A percentile compares a stretch with the other conserved stretches of the same genome.
phyloP scores from a whole-genome alignment of 2,113 vertebrate genomes.

The Piaya cayana region DNA sequence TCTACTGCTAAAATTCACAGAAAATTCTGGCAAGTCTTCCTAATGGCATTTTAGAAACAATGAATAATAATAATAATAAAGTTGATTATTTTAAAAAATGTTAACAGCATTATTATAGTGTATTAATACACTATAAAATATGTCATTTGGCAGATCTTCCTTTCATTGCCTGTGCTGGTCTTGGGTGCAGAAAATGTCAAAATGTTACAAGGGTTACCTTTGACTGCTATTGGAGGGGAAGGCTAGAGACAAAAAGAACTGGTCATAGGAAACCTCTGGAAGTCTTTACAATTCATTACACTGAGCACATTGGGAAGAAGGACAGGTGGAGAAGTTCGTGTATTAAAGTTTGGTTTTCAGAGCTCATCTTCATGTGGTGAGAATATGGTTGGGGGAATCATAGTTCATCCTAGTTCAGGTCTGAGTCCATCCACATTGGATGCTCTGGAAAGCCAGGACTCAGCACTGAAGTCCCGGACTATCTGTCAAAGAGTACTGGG shows the following conservation, averaged over 20 bases:
- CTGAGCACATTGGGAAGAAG: background rate
- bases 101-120: background rate
- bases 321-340: background rate
- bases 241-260: background rate
- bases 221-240: background rate
- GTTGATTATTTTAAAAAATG: background rate
- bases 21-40: background rate
- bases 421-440: background rate
- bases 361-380: background rate
- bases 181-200: background rate
- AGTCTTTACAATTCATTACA: background rate
- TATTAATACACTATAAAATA: background rate
- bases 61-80: background rate
- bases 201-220: background rate
- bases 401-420: background rate
- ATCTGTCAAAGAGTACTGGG: background rate
- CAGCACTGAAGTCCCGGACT: accelerated
- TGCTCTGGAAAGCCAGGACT: background rate
- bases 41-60: background rate
- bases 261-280: background rate
- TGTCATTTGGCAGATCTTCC: background rate
- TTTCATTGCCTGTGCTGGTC: background rate
- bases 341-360: background rate
- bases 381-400: background rate
- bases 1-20: background rate